These are phyloP conservation scores for Tauraco hartlaubi DNA, from an alignment of 2,797 vertebrate genomes.

Conservation along the genomic window DNA sequence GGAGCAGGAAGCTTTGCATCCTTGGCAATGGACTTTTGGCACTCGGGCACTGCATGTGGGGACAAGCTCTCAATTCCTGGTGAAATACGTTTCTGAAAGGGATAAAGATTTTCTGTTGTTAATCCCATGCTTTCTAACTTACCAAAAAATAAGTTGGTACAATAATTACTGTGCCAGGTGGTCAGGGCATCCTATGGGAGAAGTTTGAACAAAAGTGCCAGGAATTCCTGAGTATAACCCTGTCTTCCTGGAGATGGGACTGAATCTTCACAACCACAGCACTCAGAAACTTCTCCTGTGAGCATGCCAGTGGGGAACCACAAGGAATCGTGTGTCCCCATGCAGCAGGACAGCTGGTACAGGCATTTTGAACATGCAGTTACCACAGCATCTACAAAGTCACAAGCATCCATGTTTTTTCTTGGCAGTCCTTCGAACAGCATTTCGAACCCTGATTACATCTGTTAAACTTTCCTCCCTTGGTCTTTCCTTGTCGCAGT, in stretches of 20 bases:
- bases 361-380: background rate
- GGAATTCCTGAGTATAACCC: background rate
- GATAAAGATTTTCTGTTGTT: background rate
- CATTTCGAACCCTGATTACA: background rate
- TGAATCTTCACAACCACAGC: background rate
- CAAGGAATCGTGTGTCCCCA: background rate
- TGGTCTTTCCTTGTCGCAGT: background rate
- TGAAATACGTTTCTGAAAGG: background rate
- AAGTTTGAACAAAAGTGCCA: background rate
- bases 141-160: background rate
- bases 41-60: rapidly evolving
- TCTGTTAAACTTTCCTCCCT: background rate
- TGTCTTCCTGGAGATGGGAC: background rate
- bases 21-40: background rate
- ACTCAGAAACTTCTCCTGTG: background rate
- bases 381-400: background rate
- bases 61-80: background rate
- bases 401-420: background rate
- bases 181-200: background rate
- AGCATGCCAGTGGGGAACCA: background rate
- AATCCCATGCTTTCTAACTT: background rate
- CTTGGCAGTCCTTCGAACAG: background rate
- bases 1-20: background rate
- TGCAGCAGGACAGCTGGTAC: background rate
- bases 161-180: background rate